Evolutionary conservation across 2,888 invertebrate species (phyloP).

Genomic region (Escarpia spicata): DNA sequence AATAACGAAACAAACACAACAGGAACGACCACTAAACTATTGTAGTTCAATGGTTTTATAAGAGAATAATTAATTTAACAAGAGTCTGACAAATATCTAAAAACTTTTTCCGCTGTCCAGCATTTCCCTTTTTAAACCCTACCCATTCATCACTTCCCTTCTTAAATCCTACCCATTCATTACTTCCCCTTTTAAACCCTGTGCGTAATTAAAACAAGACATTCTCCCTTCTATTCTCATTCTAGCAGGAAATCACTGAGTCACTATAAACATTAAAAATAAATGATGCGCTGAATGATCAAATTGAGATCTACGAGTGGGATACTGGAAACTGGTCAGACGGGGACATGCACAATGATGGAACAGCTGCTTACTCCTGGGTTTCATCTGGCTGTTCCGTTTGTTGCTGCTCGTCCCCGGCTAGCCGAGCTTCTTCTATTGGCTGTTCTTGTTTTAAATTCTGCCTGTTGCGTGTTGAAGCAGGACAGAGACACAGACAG

Average conservation of each 20-base stretch:
- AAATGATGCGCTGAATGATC: neutral
- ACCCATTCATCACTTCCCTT: neutral
- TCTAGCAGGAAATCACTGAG: neutral
- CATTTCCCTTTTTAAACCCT: neutral
- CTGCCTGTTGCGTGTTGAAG: neutral
- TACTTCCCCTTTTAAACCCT: neutral
- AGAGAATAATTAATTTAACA: neutral
- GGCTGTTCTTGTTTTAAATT: slow-evolving; percentile 3
- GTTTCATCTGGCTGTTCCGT: slow-evolving; percentile 13
- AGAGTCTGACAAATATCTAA: neutral
- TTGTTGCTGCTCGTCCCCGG: slow-evolving; percentile 7
- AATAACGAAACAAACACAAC: neutral
- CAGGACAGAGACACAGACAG: neutral
- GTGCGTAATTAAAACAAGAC: neutral
- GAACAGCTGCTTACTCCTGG: slow-evolving; percentile 6
- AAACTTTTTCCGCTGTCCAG: neutral
- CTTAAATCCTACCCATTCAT: neutral
- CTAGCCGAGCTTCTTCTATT: slow-evolving; percentile 16
- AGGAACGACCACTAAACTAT: neutral
- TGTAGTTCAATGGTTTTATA: neutral
- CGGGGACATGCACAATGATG: slow-evolving; percentile 6
- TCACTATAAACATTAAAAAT: neutral
- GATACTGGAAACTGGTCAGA: neutral
- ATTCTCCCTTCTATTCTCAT: neutral
- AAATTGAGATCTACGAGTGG: neutral